Evolutionary conservation across 2,888 invertebrate species (phyloP).

Genomic region (Mesorhabditis spiculigera): DNA sequence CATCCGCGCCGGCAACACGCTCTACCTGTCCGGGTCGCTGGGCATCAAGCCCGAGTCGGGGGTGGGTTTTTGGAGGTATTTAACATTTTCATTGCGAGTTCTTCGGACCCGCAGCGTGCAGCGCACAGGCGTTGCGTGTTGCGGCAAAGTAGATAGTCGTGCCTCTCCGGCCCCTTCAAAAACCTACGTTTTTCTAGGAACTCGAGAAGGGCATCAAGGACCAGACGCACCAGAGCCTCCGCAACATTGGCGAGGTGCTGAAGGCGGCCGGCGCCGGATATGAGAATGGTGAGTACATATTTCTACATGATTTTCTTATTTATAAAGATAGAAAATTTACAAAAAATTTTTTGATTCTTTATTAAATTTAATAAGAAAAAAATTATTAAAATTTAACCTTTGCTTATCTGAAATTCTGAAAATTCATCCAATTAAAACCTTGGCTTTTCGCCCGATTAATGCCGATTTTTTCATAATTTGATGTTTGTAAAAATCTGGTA

Average conservation of each 20-base stretch:
- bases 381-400: too few relatives aligned
- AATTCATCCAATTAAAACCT: too few relatives aligned
- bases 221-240: slow-evolving; percentile 74
- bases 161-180: neutral
- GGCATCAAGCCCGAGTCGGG: slow-evolving; percentile 73
- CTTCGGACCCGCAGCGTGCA: too few relatives aligned
- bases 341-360: neutral
- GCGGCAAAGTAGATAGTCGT: neutral
- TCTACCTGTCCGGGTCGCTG: slow-evolving; percentile 82
- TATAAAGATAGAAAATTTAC: neutral
- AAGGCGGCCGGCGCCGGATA: slow-evolving; percentile 66
- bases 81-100: neutral
- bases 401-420: too few relatives aligned
- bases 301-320: neutral
- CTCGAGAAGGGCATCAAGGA: slow-evolving; percentile 66
- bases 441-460: too few relatives aligned
- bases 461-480: too few relatives aligned
- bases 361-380: too few relatives aligned
- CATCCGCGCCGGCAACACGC: slow-evolving; percentile 75
- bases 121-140: too few relatives aligned
- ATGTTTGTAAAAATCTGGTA: too few relatives aligned
- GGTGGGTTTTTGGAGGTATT: slow-evolving; percentile 57
- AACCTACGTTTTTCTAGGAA: slow-evolving; percentile 24
- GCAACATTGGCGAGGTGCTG: slow-evolving; percentile 75
- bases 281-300: slow-evolving; percentile 58